Evolutionary conservation across 2,797 vertebrate genomes (phyloP), one percentile per base, ranked within the genome.

Genomic region (Sebastes hubbsi): DNA sequence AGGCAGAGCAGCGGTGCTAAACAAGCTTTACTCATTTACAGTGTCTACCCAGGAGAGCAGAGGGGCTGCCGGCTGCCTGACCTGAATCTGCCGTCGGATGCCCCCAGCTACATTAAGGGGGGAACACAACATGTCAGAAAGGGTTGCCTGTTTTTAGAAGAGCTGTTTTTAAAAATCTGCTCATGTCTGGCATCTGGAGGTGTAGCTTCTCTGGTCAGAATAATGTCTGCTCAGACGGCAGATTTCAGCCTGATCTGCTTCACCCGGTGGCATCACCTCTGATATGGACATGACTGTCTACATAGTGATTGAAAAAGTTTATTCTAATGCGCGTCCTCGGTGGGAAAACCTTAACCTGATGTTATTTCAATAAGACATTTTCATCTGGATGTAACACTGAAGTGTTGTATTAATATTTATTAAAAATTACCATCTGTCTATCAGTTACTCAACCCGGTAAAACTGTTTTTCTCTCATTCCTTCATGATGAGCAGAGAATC

Each of bases 41-140:
- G 72, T 6, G 36, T 78, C n/a, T 3, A 24, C 62, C 30, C 66
- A 34, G 74, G 80, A 85, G 80, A 78, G 66, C 63, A 20, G 24
- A 62, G 64, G 62, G 49, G 30, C 71, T 38, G 75, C 30, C 49
- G 34, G 30, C 49, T 60, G 78, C 55, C 80, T 83, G 86, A 81
- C 84, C 76, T 38, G 66, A 77, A 80, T 86, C 78, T 74, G 59
- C 36, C 13, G 36, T 38, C 13, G 5, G 36, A 46, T 34, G 64
- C 64, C 78, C 75, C 55, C 59, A 64, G 83, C 87, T 74, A 72
- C 68, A 62, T 69, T 25, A 38, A 9, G 52, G 65, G 63, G 65
- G 68, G 8, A 61, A 70, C 22, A 72, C 74, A 59, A 18, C 22
- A 60, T 54, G 67, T 87, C 75, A 81, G 6, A 61, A 74, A 65